A percentile compares a stretch with the other conserved stretches of the same genome.
Conservation (phyloP, 2,888 invertebrate species). For the Drosophila lutescens region DNA sequence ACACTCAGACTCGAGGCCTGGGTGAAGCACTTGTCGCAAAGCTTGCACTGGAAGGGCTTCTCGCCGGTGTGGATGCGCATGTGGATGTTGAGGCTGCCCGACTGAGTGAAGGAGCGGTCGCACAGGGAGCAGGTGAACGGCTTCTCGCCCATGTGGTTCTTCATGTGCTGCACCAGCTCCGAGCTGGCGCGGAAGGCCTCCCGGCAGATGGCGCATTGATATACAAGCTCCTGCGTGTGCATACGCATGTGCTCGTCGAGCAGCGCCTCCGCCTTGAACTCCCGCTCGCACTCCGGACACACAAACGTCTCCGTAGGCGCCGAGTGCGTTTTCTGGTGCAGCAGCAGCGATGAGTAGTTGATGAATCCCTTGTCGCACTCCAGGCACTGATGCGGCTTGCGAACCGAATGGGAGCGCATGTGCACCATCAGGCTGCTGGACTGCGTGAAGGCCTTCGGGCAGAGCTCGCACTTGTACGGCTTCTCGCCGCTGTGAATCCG, state of each 20-base stretch:
- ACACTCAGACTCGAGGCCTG: constrained; percentile 84
- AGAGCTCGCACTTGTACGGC: constrained; percentile 84
- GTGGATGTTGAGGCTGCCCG: constrained; percentile 84
- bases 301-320: constrained; percentile 79
- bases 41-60: constrained; percentile 83
- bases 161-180: constrained; percentile 85
- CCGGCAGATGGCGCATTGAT: constrained; percentile 83
- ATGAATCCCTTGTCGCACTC: constrained; percentile 84
- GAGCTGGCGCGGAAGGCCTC: constrained; percentile 82
- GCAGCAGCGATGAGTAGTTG: constrained; percentile 82
- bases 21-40: constrained; percentile 84
- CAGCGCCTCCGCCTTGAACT: constrained; percentile 83
- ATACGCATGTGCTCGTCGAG: constrained; percentile 84
- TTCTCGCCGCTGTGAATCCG: constrained; percentile 84
- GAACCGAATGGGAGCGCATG: constrained; percentile 82
- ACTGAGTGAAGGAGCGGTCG: constrained; percentile 84
- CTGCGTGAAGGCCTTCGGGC: constrained; percentile 84
- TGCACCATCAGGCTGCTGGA: constrained; percentile 84
- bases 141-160: constrained; percentile 84
- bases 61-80: constrained; percentile 84
- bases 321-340: constrained; percentile 82
- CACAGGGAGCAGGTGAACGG: constrained; percentile 84
- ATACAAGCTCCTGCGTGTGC: constrained; percentile 83
- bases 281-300: constrained; percentile 83
- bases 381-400: constrained; percentile 83